Base-by-base conservation (phyloP, 2,113 vertebrate genomes). In the Tyrannus savana region DNA sequence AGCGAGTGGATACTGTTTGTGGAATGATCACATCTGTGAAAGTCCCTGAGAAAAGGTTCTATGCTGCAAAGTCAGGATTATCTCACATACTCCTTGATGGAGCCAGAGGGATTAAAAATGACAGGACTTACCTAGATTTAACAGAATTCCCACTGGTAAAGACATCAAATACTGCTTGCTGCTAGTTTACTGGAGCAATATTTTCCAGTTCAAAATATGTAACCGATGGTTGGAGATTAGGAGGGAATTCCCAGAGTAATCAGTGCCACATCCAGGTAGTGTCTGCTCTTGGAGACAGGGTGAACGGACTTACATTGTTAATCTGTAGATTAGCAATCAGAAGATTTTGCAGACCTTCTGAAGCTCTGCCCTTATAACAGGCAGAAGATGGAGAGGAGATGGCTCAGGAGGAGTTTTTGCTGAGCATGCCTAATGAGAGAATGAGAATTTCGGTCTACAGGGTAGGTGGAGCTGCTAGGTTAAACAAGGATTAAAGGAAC, bases 391-490 rank as follows among this genome's bases (percentile, higher is more conserved):
- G 39, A 85, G 67, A 76, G 6, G 85, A 92, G 49, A 59, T 39
- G 37, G n/a, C 58, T 89, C 69, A 42, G 69, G 46, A 92, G 42
- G 21, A 82, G 66, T 21, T 93, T 95, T 75, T 80, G 17, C 84
- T 80, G 49, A 35, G 77, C 69, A 56, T 68, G 71, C 35, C 85
- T 63, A 87, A 44, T 79, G 60, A 74, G 47, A 84, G 41, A 56
- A 68, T 27, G 81, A 95, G 67, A 87, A 84, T 79, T 86, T 84
- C 47, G 63, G 91, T 78, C 84, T 89, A n/a, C 31, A 82, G 74
- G 52, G 69, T 91, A 92, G 89, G 91, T 75, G 83, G 91, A 96
- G 78, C 84, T 96, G 91, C 78, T 91, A 79, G 78, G 63, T 76
- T 96, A 84, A 55, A 84, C 52, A 62, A 87, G 67, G 84, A 68